Percentiles rank a stretch among this genome's conserved stretches.
These are phyloP conservation scores for Vanessa atalanta DNA, from an alignment of 1,140 invertebrate species.

Conservation along the genomic window DNA sequence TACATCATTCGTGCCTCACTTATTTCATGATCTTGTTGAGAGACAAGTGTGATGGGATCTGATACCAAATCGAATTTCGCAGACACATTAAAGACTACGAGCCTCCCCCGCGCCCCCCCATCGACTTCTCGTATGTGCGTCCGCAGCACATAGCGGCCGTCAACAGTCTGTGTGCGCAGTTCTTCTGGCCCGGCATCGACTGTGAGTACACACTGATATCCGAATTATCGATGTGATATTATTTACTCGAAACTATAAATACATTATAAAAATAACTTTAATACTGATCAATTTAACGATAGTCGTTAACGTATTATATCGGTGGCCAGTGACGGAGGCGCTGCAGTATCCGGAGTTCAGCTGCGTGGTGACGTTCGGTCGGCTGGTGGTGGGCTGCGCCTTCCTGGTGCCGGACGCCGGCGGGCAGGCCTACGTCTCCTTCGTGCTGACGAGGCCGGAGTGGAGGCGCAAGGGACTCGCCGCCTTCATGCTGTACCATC, in stretches of 20 bases:
- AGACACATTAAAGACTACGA: conserved; percentile 58
- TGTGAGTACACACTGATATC: conserved; percentile 80
- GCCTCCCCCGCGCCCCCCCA: conserved; percentile 59
- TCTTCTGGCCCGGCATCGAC: conserved; percentile 96
- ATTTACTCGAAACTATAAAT: too few relatives aligned
- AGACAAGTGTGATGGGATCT: too few relatives aligned
- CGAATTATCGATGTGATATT: too few relatives aligned
- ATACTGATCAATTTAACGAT: too few relatives aligned
- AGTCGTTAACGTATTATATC: not conserved
- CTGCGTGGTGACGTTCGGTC: conserved; percentile 92
- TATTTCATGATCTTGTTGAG: too few relatives aligned
- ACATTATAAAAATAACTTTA: too few relatives aligned
- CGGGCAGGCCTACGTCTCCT: conserved; percentile 94
- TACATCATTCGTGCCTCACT: too few relatives aligned
- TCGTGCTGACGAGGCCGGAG: conserved; percentile 92
- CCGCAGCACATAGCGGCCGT: conserved; percentile 93
- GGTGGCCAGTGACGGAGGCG: conserved; percentile 88
- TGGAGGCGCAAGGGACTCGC: conserved; percentile 92
- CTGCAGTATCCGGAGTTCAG: conserved; percentile 96
- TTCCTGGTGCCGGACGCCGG: conserved; percentile 93
- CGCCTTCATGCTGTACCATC: conserved; percentile 95
- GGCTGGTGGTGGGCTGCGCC: conserved; percentile 92
- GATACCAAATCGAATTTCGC: not conserved
- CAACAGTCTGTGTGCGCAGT: conserved; percentile 89
- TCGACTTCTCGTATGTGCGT: conserved; percentile 91